Evolutionary conservation across 2,888 invertebrate species (phyloP), one percentile per base, ranked within the genome.

Genomic region (Taphrorychus bicolor): DNA sequence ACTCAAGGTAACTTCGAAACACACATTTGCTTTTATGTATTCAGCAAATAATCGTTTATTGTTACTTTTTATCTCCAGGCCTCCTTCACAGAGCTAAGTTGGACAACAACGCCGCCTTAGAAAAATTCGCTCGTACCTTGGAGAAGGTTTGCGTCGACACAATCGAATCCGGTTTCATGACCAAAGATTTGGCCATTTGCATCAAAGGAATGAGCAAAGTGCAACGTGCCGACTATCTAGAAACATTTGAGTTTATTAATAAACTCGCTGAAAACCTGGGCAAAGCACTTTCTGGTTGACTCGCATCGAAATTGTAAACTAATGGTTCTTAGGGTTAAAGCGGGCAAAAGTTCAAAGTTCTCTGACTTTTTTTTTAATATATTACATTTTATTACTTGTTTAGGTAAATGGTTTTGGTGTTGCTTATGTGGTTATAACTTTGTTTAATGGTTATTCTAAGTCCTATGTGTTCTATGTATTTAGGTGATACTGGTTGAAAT

Each of bases 161-260:
- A 0, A 97, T 99, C 73, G 97, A 99, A 82, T 85, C 91, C 63
- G 98, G 98, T 23, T 85, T 87, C 73, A 97, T 99, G 97, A 99
- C 99, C 60, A 99, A 99, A 83, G 99, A 99, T 87, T 87, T 99
- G 79, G 98, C 98, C 49, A 95, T 98, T 81, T 98, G 98, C 81
- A 91, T 98, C 77, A 98, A 98, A 84, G 97, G 97, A 71, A 92
- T 94, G 89, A 89, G 86, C 82, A 91, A 88, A 74, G 90, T 90
- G 0, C 83, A 86, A 75, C 76, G 94, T 71, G 82, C 86, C 17
- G 98, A 98, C 83, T 99, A 98, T 81, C 85, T 94, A 82, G 97
- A 97, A 85, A 99, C 98, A 0, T 98, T 98, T 81, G 97, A 95
- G 78, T 99, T 99, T 82, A 89, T 99, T 85, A 89, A 97, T 80